Evolutionary conservation across 2,888 invertebrate genomes (phyloP).

Genomic region (Synergus itoensis): DNA sequence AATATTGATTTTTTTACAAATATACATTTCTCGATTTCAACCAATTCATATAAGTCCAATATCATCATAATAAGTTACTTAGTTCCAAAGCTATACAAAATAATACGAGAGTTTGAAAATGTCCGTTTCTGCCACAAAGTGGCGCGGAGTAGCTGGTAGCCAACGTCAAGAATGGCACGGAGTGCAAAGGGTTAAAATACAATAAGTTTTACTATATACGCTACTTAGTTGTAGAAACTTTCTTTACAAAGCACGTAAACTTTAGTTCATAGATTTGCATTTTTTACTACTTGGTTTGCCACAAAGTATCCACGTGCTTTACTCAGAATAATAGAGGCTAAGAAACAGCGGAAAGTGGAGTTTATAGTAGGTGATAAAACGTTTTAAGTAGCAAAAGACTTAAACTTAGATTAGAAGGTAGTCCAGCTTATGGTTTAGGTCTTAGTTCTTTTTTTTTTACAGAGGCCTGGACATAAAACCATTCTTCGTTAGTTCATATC

Average conservation of each 20-base stretch:
- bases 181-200: no score
- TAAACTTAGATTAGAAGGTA: conserved; percentile 28
- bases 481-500: not conserved
- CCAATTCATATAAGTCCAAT: no score
- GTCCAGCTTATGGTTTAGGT: conserved; percentile 18
- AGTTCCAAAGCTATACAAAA: no score
- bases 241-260: not conserved
- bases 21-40: no score
- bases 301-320: not conserved
- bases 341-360: conserved; percentile 2
- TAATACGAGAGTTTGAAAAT: no score
- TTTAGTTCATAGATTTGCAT: not conserved
- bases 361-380: conserved; percentile 11
- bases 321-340: not conserved
- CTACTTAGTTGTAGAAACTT: not conserved
- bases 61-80: no score
- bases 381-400: conserved; percentile 8
- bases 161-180: no score
- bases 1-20: no score
- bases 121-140: no score
- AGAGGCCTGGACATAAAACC: not conserved
- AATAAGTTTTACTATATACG: not conserved
- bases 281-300: not conserved
- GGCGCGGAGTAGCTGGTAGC: no score
- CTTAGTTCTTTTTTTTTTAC: not conserved